phyloP scores from a whole-genome alignment of 2,797 vertebrate species.

The Enteromius fasciolatus region DNA sequence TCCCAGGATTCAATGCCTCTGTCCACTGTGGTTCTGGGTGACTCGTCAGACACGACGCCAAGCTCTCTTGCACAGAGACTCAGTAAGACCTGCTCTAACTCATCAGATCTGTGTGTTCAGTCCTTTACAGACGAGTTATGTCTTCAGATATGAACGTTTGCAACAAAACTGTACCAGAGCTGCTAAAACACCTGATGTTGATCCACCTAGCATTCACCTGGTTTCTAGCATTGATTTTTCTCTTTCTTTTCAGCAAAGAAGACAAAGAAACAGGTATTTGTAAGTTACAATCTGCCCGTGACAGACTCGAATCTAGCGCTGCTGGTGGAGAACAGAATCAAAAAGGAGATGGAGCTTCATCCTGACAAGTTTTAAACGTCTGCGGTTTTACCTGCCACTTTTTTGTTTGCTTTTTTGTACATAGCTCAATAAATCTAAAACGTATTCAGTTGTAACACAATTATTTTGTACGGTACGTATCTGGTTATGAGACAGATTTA shows the following conservation, averaged over 20 bases:
- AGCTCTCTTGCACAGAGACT: slow-evolving; percentile 86
- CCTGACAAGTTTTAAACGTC: slow-evolving; percentile 85
- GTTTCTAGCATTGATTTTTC: slow-evolving; percentile 6
- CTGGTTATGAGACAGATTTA: not conserved
- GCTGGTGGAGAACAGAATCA: slow-evolving; percentile 92
- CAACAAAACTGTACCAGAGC: not conserved
- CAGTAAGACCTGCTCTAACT: slow-evolving; percentile 73
- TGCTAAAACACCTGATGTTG: not conserved
- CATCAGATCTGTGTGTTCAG: not conserved
- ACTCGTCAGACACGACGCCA: slow-evolving; percentile 85
- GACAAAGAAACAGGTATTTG: slow-evolving; percentile 94
- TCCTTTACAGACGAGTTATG: not conserved
- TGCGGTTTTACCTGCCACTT: not conserved
- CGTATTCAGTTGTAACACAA: not conserved
- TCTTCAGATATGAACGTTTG: not conserved
- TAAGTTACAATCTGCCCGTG: slow-evolving; percentile 89
- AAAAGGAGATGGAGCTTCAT: slow-evolving; percentile 90
- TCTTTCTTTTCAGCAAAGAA: slow-evolving; percentile 84
- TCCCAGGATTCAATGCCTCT: slow-evolving; percentile 87
- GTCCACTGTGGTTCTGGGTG: slow-evolving; percentile 86
- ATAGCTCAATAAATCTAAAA: slow-evolving; percentile 33
- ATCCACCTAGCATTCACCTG: not conserved
- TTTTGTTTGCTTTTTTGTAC: slow-evolving; percentile 40
- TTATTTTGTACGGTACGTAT: not conserved
- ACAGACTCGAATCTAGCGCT: slow-evolving; percentile 83